Evolutionary conservation across 92 coral and sea anemone genomes (phyloP).

Genomic region (Parazoanthus atlanticus): DNA sequence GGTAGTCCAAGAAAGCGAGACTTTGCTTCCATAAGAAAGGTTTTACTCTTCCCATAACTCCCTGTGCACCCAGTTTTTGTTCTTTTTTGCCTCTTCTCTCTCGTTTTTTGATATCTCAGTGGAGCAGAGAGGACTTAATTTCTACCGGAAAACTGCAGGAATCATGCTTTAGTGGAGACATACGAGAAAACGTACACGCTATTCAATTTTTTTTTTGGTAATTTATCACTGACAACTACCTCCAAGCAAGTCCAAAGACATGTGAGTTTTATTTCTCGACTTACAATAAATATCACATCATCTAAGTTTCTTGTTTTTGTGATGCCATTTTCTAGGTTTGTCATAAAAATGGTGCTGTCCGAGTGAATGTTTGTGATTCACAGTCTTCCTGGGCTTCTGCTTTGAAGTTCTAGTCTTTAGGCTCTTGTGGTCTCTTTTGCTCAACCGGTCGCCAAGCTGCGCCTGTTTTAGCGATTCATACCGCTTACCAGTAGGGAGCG

Average conservation of each 20-base stretch:
- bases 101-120: too few species aligned
- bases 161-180: too few species aligned
- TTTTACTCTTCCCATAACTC: too few species aligned
- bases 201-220: not conserved
- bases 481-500: not conserved
- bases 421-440: not conserved
- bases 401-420: not conserved
- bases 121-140: too few species aligned
- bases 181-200: too few species aligned
- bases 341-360: not conserved
- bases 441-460: not conserved
- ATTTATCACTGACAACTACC: not conserved
- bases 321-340: conserved; percentile 7
- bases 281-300: not conserved
- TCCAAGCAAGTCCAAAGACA: not conserved
- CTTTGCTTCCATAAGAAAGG: too few species aligned
- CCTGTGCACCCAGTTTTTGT: too few species aligned
- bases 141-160: too few species aligned
- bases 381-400: not conserved
- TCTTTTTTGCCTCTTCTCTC: too few species aligned
- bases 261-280: not conserved
- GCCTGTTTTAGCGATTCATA: not conserved
- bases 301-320: not conserved
- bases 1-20: too few species aligned
- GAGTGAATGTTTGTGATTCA: not conserved